Evolutionary conservation across 1,140 invertebrate species (phyloP).

Genomic region (Copidosoma floridanum): DNA sequence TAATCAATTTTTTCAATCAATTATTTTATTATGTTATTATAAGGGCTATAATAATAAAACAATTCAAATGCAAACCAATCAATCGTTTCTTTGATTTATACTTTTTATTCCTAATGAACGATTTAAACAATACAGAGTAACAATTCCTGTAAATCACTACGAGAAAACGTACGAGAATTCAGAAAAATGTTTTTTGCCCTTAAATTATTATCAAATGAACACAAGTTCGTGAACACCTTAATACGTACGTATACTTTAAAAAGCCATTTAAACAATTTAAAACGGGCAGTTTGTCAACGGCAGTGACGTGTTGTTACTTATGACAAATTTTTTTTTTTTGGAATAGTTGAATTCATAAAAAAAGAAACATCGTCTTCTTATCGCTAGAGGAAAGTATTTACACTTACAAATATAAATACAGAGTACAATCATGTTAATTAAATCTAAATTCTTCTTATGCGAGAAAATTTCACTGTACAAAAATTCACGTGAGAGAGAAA

Average conservation of each 20-base stretch:
- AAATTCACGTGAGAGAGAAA: background rate
- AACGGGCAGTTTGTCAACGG: conserved; percentile 39
- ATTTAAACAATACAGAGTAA: conserved; percentile 17
- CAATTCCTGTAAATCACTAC: no score
- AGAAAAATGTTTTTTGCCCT: no score
- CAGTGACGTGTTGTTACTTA: conserved; percentile 36
- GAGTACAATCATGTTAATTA: conserved; percentile 13
- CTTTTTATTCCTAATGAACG: conserved; percentile 12
- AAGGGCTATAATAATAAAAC: background rate
- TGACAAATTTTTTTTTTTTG: background rate
- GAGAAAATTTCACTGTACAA: conserved; percentile 11
- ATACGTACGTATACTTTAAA: no score
- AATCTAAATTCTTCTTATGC: conserved; percentile 6
- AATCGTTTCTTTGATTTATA: background rate
- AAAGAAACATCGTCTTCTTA: conserved; percentile 15
- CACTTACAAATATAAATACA: conserved; percentile 25
- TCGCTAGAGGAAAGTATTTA: conserved; percentile 19
- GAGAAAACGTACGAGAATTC: no score
- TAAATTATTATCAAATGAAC: no score
- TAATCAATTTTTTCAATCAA: background rate
- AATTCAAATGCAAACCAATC: conserved; percentile 1
- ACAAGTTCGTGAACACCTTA: no score
- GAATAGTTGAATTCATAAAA: background rate
- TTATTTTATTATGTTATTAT: background rate
- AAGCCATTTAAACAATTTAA: background rate